Conservation (phyloP, 2,797 vertebrate genomes). For the Sciurus carolinensis region DNA sequence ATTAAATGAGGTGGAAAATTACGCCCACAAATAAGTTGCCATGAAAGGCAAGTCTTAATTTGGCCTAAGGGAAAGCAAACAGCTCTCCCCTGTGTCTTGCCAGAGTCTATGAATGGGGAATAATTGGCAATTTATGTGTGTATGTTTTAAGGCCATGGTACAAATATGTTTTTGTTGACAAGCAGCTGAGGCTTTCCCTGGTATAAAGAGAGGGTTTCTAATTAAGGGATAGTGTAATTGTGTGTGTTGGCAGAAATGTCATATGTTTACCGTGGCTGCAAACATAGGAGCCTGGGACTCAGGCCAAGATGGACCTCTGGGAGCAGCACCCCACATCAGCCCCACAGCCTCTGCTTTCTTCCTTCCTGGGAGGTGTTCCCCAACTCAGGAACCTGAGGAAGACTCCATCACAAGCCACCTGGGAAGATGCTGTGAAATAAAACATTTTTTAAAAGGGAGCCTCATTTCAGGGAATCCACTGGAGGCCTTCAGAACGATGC, state of each 20-base stretch:
- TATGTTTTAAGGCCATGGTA: slow-evolving; percentile 77
- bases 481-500: not conserved
- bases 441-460: not conserved
- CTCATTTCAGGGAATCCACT: not conserved
- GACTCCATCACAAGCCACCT: not conserved
- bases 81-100: slow-evolving; percentile 70
- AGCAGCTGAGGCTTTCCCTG: slow-evolving; percentile 74
- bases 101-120: slow-evolving; percentile 80
- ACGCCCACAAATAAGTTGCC: slow-evolving; percentile 81
- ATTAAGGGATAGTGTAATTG: slow-evolving; percentile 73
- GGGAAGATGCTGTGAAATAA: not conserved
- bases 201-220: slow-evolving; percentile 78
- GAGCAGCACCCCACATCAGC: not conserved
- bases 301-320: not conserved
- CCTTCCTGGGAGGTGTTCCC: not conserved
- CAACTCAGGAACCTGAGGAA: not conserved
- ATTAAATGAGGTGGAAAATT: slow-evolving; percentile 87
- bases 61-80: slow-evolving; percentile 83
- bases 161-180: slow-evolving; percentile 83
- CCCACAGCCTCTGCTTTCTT: not conserved
- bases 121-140: slow-evolving; percentile 82
- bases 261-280: not conserved
- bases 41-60: slow-evolving; percentile 84
- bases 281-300: not conserved
- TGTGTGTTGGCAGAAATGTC: slow-evolving; percentile 71